These are phyloP conservation scores for Drosophila micromelanica DNA, from an alignment of 1,140 invertebrate species.

Conservation along the genomic window DNA sequence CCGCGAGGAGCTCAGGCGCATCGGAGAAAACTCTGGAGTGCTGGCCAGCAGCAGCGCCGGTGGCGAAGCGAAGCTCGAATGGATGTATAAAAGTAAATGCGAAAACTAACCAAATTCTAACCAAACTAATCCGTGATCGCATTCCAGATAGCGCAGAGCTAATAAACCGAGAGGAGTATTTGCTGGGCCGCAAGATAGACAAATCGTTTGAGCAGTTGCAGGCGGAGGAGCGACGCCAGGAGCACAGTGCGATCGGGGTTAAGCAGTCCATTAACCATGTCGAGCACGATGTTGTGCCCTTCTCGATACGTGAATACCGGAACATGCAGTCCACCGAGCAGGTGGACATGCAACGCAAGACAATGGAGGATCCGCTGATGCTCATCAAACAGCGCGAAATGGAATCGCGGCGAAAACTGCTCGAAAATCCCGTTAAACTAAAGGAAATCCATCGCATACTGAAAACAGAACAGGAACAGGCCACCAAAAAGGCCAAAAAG, in stretches of 20 bases:
- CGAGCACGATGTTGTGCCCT: slow-evolving; percentile 91
- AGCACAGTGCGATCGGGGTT: slow-evolving; percentile 74
- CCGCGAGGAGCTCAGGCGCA: slow-evolving; percentile 87
- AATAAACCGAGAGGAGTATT: slow-evolving; percentile 94
- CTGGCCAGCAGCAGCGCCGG: slow-evolving; percentile 84
- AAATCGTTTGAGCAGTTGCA: slow-evolving; percentile 91
- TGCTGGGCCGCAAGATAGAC: slow-evolving; percentile 93
- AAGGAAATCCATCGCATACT: slow-evolving; percentile 92
- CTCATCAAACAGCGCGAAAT: slow-evolving; percentile 93
- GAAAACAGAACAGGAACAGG: slow-evolving; percentile 86
- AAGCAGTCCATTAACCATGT: slow-evolving; percentile 88
- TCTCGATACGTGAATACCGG: slow-evolving; percentile 87
- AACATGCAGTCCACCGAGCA: slow-evolving; percentile 85
- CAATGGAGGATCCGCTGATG: slow-evolving; percentile 95
- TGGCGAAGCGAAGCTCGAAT: slow-evolving; percentile 90
- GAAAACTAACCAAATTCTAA: not conserved
- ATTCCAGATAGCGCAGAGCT: slow-evolving; percentile 63
- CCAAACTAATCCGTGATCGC: not conserved
- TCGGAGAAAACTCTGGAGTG: slow-evolving; percentile 87
- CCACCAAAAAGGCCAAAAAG: slow-evolving; percentile 85
- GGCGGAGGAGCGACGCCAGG: slow-evolving; percentile 86
- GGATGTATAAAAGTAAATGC: slow-evolving; percentile 93
- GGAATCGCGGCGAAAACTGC: slow-evolving; percentile 90
- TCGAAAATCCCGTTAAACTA: slow-evolving; percentile 96
- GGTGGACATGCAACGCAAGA: slow-evolving; percentile 92